These are phyloP conservation scores for Megaustenia siamemsis DNA, from an alignment of 2,888 invertebrate species.

Conservation along the genomic window DNA sequence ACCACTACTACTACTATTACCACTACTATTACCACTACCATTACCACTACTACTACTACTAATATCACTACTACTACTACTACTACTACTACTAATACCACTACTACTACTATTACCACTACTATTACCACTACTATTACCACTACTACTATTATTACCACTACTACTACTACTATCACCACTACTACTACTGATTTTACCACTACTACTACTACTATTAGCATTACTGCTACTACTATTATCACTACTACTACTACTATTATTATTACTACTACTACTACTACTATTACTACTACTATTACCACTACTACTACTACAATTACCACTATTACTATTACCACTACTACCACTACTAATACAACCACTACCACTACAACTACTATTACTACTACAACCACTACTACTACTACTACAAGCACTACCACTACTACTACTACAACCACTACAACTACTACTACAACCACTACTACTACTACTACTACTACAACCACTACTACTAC, in stretches of 20 bases:
- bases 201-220: neutral
- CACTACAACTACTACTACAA: neutral
- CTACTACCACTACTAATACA: neutral
- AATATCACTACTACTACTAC: too few relatives aligned
- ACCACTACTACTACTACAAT: neutral
- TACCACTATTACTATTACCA: neutral
- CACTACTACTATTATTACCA: neutral
- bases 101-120: too few relatives aligned
- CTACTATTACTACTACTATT: neutral
- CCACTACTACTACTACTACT: too few relatives aligned
- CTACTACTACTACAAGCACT: constrained; percentile 12
- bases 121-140: neutral
- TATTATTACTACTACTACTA: neutral
- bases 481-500: too few relatives aligned
- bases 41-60: too few relatives aligned
- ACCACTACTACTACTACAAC: too few relatives aligned
- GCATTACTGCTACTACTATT: neutral
- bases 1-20: too few relatives aligned
- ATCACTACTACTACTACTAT: neutral
- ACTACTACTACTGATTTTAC: too few relatives aligned
- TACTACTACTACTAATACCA: too few relatives aligned
- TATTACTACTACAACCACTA: neutral
- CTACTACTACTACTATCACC: neutral
- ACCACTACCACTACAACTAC: neutral
- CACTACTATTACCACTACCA: too few relatives aligned